phyloP scores from a whole-genome alignment of 2,113 vertebrate species.

The Hippocampus mohnikei region DNA sequence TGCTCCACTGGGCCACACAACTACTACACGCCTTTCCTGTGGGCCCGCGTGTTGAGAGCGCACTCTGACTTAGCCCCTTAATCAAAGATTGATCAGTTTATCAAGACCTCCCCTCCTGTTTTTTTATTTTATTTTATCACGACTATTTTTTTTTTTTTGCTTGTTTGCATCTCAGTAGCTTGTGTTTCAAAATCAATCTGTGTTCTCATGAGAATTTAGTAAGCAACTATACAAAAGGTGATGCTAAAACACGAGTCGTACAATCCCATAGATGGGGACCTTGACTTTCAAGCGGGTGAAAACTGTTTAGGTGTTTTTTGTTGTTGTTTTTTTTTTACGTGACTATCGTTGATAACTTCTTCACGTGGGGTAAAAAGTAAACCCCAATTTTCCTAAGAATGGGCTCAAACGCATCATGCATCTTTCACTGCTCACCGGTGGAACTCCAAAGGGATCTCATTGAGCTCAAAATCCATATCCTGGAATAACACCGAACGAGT shows the following conservation, averaged over 20 bases:
- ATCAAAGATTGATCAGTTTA: constrained; percentile 5
- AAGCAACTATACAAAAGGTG: background rate
- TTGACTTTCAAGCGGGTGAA: background rate
- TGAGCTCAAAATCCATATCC: constrained; percentile 25
- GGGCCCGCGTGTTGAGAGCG: constrained; percentile 36
- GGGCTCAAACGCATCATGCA: background rate
- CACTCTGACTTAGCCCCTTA: constrained; percentile 20
- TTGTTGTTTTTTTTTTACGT: background rate
- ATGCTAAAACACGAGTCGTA: background rate
- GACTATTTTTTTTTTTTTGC: no score
- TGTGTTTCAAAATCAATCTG: background rate
- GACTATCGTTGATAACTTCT: background rate
- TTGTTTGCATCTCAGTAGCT: background rate
- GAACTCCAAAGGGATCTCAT: constrained; percentile 30
- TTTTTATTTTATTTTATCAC: background rate
- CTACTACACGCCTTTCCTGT: constrained; percentile 45
- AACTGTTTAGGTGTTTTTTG: background rate
- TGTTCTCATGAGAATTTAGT: background rate
- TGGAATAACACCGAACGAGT: constrained; percentile 47
- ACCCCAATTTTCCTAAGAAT: background rate
- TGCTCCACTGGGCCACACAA: constrained; percentile 72
- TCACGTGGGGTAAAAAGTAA: background rate
- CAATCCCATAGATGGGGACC: no score
- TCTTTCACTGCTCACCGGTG: constrained; percentile 2
- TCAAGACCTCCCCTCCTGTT: background rate